Base-by-base conservation (phyloP, 2,797 vertebrate species). In the Protonibea diacanthus region DNA sequence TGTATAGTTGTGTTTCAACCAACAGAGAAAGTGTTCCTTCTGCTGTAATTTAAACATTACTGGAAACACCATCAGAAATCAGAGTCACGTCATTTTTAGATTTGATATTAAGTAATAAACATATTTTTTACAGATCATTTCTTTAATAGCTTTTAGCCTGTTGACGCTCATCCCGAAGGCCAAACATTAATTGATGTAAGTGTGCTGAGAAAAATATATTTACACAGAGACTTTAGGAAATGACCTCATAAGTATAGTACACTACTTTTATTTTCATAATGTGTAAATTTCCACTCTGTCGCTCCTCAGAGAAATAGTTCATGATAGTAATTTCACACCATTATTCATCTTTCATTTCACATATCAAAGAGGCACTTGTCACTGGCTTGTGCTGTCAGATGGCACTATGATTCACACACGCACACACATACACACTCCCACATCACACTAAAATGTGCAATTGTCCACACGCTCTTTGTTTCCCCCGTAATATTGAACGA, bases 401-500 rank as follows among this genome's bases (percentile, higher is more conserved):
- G 92, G 88, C 81, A 52, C 52, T 2, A 18, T 91, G 89, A 93
- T 82, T 91, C 91, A 91, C 85, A 75, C 76, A 71, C 80, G 71
- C 69, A 68, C 45, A 33, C 56, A 52, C 79, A 70, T 67, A 47
- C 74, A 78, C 69, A 63, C 86, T 53, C 84, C 66, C 88, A 90
- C 89, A 76, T 82, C 80, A 47, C 85, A 85, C 80, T 62, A 5
- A 80, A 63, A 69, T 56, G 57, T 69, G 56, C 64, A 69, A 87
- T 78, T 84, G 85, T 83, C 76, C 90, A 89, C 83, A 78, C 85
- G 74, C 63, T 75, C 78, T 90, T 85, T 89, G 83, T 90, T 89
- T 87, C 27, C 12, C 29, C 21, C 1, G 29, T 77, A 65, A 79
- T 57, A 23, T 48, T 85, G 83, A 84, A 83, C 80, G 77, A 87